These are phyloP conservation scores for Patella caerulea DNA, from an alignment of 2,888 invertebrate species.

Conservation along the genomic window DNA sequence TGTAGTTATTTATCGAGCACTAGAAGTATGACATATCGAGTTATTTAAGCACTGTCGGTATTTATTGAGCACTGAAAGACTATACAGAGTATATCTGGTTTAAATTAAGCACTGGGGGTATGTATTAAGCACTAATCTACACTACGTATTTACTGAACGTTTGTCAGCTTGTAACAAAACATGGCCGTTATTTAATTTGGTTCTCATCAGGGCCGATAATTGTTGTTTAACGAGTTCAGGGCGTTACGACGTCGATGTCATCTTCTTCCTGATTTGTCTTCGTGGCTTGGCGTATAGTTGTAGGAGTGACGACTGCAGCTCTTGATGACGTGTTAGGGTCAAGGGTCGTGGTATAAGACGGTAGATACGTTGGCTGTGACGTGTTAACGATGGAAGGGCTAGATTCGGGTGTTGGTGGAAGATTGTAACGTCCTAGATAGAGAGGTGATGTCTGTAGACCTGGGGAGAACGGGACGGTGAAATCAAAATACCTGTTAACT, in stretches of 20 bases:
- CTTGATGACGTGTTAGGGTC: background rate
- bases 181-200: too few species aligned
- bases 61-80: too few species aligned
- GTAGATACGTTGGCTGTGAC: background rate
- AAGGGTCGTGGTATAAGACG: background rate
- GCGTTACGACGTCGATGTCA: constrained; percentile 1
- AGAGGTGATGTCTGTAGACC: background rate
- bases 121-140: too few species aligned
- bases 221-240: background rate
- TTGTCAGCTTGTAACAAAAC: too few species aligned
- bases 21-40: too few species aligned
- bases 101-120: too few species aligned
- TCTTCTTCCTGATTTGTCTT: background rate
- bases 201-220: too few species aligned
- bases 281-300: background rate
- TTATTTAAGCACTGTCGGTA: too few species aligned
- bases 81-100: too few species aligned
- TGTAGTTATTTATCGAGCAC: too few species aligned
- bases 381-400: background rate
- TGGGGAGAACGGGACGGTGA: background rate
- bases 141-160: too few species aligned
- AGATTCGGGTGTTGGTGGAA: background rate
- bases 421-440: background rate
- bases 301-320: background rate
- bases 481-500: background rate